A percentile compares a stretch with the other conserved stretches of the same genome.
phyloP scores from a whole-genome alignment of 2,888 invertebrate species.

The Xanthia icteritia region DNA sequence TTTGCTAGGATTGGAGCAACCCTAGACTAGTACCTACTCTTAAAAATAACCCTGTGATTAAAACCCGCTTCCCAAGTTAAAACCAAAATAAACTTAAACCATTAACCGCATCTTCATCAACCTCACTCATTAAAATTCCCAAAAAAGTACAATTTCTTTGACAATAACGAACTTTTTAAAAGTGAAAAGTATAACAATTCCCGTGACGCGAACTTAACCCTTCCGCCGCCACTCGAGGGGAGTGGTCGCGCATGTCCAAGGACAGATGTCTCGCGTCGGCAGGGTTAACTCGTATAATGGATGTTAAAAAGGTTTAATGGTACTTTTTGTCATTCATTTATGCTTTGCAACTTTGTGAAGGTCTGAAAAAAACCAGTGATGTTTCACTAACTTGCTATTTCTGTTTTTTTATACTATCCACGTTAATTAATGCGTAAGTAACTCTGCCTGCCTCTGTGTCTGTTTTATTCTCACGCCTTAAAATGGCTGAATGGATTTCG shows the following conservation, averaged over 20 bases:
- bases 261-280: conserved; percentile 57
- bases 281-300: conserved; percentile 57
- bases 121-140: conserved; percentile 54
- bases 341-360: conserved; percentile 18
- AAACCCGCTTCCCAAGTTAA: not conserved
- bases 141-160: conserved; percentile 48
- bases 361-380: conserved; percentile 21
- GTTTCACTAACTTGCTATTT: not conserved
- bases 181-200: conserved; percentile 53
- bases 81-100: conserved; percentile 18
- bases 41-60: not conserved
- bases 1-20: no score
- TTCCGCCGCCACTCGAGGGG: conserved; percentile 44
- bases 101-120: conserved; percentile 13
- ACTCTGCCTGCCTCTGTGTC: not conserved
- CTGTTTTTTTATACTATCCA: not conserved
- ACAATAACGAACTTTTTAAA: conserved; percentile 36
- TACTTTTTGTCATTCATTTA: conserved; percentile 44
- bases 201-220: conserved; percentile 61
- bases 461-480: not conserved
- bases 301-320: conserved; percentile 44
- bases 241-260: conserved; percentile 62
- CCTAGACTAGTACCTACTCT: not conserved
- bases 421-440: not conserved
- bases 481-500: not conserved